Evolutionary conservation across 2,797 vertebrate species (phyloP).

Genomic region (Lagocephalus sceleratus): DNA sequence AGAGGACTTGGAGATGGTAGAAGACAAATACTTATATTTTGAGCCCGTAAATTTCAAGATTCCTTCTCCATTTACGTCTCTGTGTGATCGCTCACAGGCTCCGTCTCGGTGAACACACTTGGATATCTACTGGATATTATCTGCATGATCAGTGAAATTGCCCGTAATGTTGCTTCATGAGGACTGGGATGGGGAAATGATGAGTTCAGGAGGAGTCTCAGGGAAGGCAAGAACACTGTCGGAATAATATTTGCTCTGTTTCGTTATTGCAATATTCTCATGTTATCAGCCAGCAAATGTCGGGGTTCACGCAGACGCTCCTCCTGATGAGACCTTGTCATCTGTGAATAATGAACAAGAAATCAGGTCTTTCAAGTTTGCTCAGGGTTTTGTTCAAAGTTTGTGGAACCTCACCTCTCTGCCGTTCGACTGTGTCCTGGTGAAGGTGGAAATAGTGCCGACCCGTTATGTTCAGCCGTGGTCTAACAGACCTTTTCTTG

Average conservation of each 20-base stretch:
- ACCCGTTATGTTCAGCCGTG: too few species aligned
- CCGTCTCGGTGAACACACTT: constrained; percentile 2
- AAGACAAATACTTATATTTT: not conserved
- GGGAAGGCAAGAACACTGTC: not conserved
- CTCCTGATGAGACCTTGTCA: too few species aligned
- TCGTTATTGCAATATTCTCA: not conserved
- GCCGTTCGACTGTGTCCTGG: too few species aligned
- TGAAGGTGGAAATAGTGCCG: too few species aligned
- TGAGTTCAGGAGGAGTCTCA: not conserved
- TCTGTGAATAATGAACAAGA: too few species aligned
- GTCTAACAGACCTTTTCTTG: too few species aligned
- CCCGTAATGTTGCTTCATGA: constrained; percentile 4
- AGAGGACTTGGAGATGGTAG: constrained; percentile 22
- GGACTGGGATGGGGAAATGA: not conserved
- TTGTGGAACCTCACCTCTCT: too few species aligned
- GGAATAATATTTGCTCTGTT: not conserved
- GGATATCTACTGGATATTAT: constrained; percentile 9
- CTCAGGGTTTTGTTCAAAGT: too few species aligned
- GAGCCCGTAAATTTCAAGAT: not conserved
- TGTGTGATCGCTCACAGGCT: constrained; percentile 13
- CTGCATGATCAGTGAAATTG: constrained; percentile 8
- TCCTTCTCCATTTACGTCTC: constrained; percentile 4
- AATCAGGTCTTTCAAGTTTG: too few species aligned
- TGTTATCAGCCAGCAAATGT: not conserved
- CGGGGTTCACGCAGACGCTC: too few species aligned